Conservation (phyloP, 2,888 invertebrate species). For the Microctonus hyperodae region DNA sequence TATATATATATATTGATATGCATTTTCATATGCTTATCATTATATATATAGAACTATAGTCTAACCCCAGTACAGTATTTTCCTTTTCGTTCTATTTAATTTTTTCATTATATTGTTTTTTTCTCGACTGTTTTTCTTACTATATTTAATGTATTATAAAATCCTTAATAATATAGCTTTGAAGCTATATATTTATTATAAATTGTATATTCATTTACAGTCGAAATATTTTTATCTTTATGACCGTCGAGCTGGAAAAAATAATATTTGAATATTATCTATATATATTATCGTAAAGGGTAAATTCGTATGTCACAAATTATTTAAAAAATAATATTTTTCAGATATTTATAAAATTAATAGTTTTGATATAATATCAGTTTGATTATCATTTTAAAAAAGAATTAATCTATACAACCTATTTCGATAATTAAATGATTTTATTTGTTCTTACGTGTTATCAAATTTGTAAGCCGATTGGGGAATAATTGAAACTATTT, state of each 20-base stretch:
- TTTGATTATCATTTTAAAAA: conserved; percentile 30
- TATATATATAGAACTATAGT: background rate
- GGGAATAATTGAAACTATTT: conserved; percentile 42
- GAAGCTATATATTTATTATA: background rate
- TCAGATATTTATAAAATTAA: too few species aligned
- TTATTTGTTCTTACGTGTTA: conserved; percentile 14
- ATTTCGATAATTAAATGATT: conserved; percentile 40
- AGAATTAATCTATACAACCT: conserved; percentile 44
- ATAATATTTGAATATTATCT: background rate
- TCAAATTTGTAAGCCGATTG: conserved; percentile 32
- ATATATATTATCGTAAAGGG: too few species aligned
- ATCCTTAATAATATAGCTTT: background rate
- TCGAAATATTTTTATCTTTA: background rate
- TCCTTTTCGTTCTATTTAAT: conserved; percentile 29
- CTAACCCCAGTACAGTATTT: conserved; percentile 19
- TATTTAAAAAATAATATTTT: too few species aligned
- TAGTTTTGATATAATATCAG: too few species aligned
- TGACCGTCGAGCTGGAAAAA: background rate
- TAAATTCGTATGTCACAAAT: too few species aligned
- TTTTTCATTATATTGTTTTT: conserved; percentile 5
- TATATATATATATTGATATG: conserved; percentile 5
- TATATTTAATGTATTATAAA: background rate
- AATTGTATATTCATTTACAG: background rate
- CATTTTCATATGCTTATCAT: too few species aligned
- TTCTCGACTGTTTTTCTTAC: too few species aligned